These are phyloP conservation scores for Spilarctia lutea DNA, from an alignment of 2,888 invertebrate species.

Conservation along the genomic window DNA sequence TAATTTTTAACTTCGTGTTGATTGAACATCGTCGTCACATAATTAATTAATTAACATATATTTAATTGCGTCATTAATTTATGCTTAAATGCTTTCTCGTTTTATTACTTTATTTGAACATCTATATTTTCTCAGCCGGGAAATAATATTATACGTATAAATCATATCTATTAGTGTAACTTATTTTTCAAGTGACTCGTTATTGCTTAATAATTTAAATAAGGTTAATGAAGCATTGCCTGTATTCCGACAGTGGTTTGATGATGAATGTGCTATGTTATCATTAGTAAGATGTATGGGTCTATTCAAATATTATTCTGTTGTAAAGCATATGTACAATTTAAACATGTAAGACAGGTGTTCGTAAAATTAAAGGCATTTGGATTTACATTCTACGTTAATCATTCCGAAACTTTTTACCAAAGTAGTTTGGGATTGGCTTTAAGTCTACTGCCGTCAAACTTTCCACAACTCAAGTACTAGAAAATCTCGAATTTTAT, in stretches of 20 bases:
- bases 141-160: conserved; percentile 67
- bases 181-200: conserved; percentile 67
- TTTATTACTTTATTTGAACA: conserved; percentile 70
- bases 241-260: conserved; percentile 54
- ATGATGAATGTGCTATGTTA: conserved; percentile 60
- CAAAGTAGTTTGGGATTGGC: no score
- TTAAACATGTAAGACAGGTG: background rate
- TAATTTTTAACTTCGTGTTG: conserved; percentile 77
- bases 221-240: conserved; percentile 74
- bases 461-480: no score
- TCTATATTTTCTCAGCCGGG: conserved; percentile 70
- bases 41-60: conserved; percentile 81
- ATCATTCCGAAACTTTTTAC: no score
- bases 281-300: conserved; percentile 54
- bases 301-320: conserved; percentile 45
- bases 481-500: no score
- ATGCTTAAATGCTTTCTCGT: conserved; percentile 71
- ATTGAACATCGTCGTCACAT: conserved; percentile 77
- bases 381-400: background rate
- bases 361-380: background rate
- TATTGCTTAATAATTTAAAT: conserved; percentile 79
- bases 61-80: conserved; percentile 74
- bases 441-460: no score
- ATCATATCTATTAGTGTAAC: conserved; percentile 70
- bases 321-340: conserved; percentile 15